Evolutionary conservation across 2,888 invertebrate species (phyloP).

Genomic region (Andrena camellia): DNA sequence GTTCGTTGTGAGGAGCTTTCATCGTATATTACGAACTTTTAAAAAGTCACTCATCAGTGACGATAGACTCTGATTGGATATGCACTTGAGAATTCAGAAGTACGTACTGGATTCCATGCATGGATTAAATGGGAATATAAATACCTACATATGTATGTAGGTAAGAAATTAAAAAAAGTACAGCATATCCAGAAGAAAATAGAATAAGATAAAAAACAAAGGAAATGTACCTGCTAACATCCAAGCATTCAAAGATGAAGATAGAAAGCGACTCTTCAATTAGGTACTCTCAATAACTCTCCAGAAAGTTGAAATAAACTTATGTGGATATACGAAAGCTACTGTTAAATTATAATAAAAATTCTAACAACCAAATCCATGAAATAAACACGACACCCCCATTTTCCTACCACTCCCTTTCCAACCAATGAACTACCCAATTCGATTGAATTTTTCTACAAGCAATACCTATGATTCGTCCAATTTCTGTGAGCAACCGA

Average conservation of each 20-base stretch:
- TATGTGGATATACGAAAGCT: neutral
- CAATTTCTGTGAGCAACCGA: conserved; percentile 24
- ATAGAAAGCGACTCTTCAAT: too few species aligned
- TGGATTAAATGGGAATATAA: too few species aligned
- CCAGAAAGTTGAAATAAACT: neutral
- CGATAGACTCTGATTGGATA: neutral
- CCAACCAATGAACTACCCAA: neutral
- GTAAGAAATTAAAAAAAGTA: too few species aligned
- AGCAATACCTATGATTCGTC: conserved; percentile 1
- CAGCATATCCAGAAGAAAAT: too few species aligned
- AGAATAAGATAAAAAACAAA: too few species aligned
- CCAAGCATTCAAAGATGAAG: too few species aligned
- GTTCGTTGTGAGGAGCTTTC: neutral
- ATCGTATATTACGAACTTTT: neutral
- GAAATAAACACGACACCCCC: neutral
- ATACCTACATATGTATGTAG: too few species aligned
- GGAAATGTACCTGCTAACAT: too few species aligned
- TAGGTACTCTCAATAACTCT: neutral
- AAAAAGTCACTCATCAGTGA: neutral
- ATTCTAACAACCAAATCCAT: neutral
- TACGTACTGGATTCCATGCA: neutral
- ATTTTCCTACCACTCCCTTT: neutral
- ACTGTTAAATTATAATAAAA: too few species aligned
- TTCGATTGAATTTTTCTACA: neutral
- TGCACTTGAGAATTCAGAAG: neutral